A percentile compares a stretch with the other conserved stretches of the same genome.
Evolutionary conservation across 1,140 invertebrate species (phyloP).

Genomic region (Dreissena polymorpha): DNA sequence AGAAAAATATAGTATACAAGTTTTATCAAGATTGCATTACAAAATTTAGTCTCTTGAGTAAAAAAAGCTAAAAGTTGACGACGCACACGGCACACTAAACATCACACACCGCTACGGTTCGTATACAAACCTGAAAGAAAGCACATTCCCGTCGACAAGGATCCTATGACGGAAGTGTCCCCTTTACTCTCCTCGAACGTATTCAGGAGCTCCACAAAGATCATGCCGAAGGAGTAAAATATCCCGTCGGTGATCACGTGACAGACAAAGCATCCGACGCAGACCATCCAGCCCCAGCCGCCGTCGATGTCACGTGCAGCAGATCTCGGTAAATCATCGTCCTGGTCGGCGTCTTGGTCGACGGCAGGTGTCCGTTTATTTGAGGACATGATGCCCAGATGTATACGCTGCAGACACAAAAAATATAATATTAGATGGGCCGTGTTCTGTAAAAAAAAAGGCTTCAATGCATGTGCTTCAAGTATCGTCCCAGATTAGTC

Average conservation of each 20-base stretch:
- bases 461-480: too few species aligned
- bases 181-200: constrained; percentile 91
- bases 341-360: too few species aligned
- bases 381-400: too few species aligned
- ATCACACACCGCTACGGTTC: neutral
- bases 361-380: too few species aligned
- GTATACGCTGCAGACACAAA: too few species aligned
- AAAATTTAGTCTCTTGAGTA: neutral
- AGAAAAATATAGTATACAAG: neutral
- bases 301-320: constrained; percentile 14
- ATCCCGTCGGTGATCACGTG: constrained; percentile 89
- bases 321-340: too few species aligned
- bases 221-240: constrained; percentile 76
- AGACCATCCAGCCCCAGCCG: constrained; percentile 52
- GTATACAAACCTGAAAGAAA: constrained; percentile 29
- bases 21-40: neutral
- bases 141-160: constrained; percentile 56
- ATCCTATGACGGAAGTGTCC: constrained; percentile 88
- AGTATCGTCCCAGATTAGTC: too few species aligned
- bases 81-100: neutral
- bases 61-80: neutral
- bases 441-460: too few species aligned
- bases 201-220: constrained; percentile 85
- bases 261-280: constrained; percentile 29
- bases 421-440: too few species aligned